A percentile compares a stretch with the other conserved stretches of the same genome.
phyloP scores from a whole-genome alignment of 1,140 invertebrate species.

The Leptinotarsa undecemlineata region DNA sequence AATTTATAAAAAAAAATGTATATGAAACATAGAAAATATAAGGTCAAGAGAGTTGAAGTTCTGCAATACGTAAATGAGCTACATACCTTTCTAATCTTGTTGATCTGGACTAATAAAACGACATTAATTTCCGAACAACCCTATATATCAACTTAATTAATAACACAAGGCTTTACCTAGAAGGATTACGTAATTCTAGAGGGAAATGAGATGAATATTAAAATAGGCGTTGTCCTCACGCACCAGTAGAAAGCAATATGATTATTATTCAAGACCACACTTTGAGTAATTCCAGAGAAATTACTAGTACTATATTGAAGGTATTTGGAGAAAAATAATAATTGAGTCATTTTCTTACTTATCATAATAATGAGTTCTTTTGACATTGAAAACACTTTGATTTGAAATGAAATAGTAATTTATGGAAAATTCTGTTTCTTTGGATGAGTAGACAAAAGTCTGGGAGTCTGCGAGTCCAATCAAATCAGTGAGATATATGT shows the following conservation, averaged over 20 bases:
- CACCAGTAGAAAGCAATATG: background rate
- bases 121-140: background rate
- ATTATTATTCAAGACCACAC: background rate
- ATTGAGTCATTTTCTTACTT: too few species aligned
- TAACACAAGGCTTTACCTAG: background rate
- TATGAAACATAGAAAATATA: too few species aligned
- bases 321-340: too few species aligned
- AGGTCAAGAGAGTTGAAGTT: too few species aligned
- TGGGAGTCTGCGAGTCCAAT: too few species aligned
- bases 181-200: slow-evolving; percentile 10
- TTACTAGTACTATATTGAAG: background rate
- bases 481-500: too few species aligned
- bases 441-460: too few species aligned
- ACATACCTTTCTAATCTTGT: background rate
- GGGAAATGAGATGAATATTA: slow-evolving; percentile 16
- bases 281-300: background rate
- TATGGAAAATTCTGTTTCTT: too few species aligned
- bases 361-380: too few species aligned
- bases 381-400: too few species aligned
- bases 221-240: slow-evolving; percentile 21
- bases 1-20: too few species aligned
- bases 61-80: background rate
- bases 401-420: too few species aligned
- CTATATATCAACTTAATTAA: slow-evolving; percentile 1
- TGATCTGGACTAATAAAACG: background rate